Conservation (phyloP, 2,888 invertebrate species). For the Sinodicranocentrus sp. region DNA sequence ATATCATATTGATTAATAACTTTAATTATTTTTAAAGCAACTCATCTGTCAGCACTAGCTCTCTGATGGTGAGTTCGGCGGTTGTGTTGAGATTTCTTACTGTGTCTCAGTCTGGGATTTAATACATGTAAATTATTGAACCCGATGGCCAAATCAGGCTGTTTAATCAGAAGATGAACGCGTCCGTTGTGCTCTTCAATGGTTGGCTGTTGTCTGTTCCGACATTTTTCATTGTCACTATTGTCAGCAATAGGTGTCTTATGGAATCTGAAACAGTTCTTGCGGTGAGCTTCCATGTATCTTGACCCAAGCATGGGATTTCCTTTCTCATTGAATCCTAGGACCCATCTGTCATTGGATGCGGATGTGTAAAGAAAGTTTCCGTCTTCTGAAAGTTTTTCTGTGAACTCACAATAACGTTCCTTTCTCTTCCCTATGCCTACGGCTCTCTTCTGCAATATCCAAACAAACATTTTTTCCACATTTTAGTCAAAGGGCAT, state of each 20-base stretch:
- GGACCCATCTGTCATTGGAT: constrained; percentile 66
- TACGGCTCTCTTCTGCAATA: too few relatives aligned
- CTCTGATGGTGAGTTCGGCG: constrained; percentile 50
- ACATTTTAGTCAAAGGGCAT: too few relatives aligned
- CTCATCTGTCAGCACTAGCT: constrained; percentile 65
- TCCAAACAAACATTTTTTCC: too few relatives aligned
- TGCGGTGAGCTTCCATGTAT: neutral
- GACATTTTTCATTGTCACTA: neutral
- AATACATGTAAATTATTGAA: neutral
- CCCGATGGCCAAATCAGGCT: neutral
- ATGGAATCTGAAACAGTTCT: constrained; percentile 57
- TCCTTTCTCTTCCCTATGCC: constrained; percentile 68
- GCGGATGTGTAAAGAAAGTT: constrained; percentile 63
- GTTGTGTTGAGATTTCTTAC: constrained; percentile 69
- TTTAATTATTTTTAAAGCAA: constrained; percentile 56
- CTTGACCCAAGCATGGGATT: constrained; percentile 57
- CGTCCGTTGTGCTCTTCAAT: constrained; percentile 49
- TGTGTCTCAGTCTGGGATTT: constrained; percentile 52
- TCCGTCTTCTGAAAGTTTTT: constrained; percentile 34
- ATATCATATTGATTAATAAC: constrained; percentile 38
- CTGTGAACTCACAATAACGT: constrained; percentile 70
- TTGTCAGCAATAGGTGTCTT: constrained; percentile 12
- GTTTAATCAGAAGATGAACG: constrained; percentile 20
- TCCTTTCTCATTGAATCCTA: constrained; percentile 71
- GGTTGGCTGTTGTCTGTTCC: constrained; percentile 12